A percentile compares a stretch with the other conserved stretches of the same genome.
Conservation (phyloP, 2,113 vertebrate species). For the Dipodomys spectabilis region DNA sequence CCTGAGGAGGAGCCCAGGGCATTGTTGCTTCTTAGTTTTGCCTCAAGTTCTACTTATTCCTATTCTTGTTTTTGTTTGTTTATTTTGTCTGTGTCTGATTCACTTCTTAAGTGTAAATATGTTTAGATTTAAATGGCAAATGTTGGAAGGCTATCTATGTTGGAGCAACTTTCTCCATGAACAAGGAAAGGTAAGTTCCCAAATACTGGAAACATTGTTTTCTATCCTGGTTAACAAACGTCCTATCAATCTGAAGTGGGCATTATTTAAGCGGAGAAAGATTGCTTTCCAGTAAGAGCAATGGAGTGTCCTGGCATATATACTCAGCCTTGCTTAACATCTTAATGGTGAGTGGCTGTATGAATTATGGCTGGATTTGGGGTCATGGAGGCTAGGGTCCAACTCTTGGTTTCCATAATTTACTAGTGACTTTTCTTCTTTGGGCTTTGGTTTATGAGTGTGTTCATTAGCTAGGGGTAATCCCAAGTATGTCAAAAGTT, state of each 20-base stretch:
- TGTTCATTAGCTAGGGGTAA: background rate
- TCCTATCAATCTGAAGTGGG: background rate
- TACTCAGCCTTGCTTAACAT: background rate
- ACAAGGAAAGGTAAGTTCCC: background rate
- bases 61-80: too few species aligned
- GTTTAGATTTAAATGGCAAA: background rate
- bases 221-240: background rate
- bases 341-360: rapidly evolving
- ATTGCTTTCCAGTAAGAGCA: background rate
- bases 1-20: background rate
- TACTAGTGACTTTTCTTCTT: background rate
- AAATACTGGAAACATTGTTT: background rate
- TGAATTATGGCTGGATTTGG: background rate
- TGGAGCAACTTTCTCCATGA: background rate
- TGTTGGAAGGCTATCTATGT: rapidly evolving
- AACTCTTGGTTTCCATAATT: background rate
- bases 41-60: background rate
- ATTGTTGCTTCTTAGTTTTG: rapidly evolving
- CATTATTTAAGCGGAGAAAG: background rate
- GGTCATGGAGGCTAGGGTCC: background rate
- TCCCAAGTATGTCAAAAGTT: background rate
- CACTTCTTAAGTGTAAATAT: background rate
- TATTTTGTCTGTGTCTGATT: background rate
- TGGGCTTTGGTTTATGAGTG: background rate
- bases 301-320: too few species aligned